Conservation (phyloP, 1,140 invertebrate species). For the Planococcus citri region DNA sequence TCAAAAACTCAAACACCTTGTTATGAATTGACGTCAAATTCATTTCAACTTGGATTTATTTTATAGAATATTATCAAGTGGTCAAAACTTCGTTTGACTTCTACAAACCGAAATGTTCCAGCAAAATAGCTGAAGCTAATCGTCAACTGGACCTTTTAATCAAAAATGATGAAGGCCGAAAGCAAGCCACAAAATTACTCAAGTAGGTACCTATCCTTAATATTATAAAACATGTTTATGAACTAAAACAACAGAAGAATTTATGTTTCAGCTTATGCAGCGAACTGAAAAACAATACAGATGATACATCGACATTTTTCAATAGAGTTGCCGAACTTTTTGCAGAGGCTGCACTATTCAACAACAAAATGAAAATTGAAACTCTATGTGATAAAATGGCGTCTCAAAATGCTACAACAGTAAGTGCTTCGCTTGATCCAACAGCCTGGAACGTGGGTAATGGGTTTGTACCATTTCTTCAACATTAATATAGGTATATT, state of each 20-base stretch:
- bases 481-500: no score
- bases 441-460: no score
- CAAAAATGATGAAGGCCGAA: neutral
- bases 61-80: constrained; percentile 61
- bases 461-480: no score
- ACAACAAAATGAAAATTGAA: constrained; percentile 56
- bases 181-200: constrained; percentile 48
- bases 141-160: constrained; percentile 40
- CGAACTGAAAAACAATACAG: constrained; percentile 22
- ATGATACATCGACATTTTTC: constrained; percentile 66
- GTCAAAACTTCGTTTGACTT: constrained; percentile 52
- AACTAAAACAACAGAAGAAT: no score
- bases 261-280: constrained; percentile 19
- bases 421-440: neutral
- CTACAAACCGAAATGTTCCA: constrained; percentile 48
- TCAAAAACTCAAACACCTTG: no score
- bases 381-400: constrained; percentile 62
- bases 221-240: no score
- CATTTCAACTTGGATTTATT: constrained; percentile 25
- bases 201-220: constrained; percentile 38
- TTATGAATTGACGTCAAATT: no score
- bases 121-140: constrained; percentile 48
- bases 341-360: constrained; percentile 70
- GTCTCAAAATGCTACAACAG: constrained; percentile 22
- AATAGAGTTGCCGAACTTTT: constrained; percentile 69